phyloP scores from a whole-genome alignment of 2,797 vertebrate species.

The Choloepus didactylus region DNA sequence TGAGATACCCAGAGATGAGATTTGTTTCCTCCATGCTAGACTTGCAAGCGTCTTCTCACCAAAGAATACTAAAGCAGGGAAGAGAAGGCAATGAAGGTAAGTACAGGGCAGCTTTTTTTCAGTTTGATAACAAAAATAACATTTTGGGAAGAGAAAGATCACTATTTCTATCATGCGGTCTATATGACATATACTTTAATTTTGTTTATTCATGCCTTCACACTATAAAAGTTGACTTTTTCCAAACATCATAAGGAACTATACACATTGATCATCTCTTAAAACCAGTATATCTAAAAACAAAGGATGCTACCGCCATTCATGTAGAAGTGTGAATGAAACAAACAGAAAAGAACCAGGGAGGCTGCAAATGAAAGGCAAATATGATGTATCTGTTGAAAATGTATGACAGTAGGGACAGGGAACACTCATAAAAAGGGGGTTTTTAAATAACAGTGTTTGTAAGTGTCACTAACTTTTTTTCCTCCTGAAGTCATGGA shows the following conservation, averaged over 20 bases:
- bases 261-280: conserved; percentile 42
- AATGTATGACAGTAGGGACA: neutral
- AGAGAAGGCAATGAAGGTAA: neutral
- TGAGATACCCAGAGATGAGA: neutral
- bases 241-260: neutral
- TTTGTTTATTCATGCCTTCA: conserved; percentile 45
- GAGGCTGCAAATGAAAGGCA: conserved; percentile 9
- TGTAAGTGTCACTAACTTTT: neutral
- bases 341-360: conserved; percentile 12
- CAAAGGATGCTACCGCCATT: neutral
- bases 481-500: neutral
- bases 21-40: neutral
- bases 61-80: conserved; percentile 13
- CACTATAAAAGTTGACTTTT: conserved; percentile 46
- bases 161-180: neutral
- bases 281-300: neutral
- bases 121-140: conserved; percentile 36
- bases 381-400: neutral
- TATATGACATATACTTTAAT: conserved; percentile 32
- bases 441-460: neutral
- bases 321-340: neutral
- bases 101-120: neutral
- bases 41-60: neutral
- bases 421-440: neutral
- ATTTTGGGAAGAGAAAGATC: neutral